Evolutionary conservation across 2,113 vertebrate genomes (phyloP).

Genomic region (Micronisus gabar): DNA sequence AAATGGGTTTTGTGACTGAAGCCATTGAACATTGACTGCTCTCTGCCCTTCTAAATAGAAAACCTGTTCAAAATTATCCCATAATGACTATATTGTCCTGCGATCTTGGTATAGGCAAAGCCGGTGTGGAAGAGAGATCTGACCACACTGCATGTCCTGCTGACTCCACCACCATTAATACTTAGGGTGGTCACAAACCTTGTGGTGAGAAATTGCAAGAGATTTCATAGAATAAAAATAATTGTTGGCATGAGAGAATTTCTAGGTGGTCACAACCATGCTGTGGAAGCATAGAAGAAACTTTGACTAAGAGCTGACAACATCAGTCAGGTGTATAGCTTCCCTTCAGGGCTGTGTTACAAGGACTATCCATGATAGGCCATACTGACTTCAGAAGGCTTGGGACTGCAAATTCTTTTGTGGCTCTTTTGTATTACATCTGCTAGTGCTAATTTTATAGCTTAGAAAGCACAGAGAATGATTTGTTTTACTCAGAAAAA

Average conservation of each 20-base stretch:
- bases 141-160: neutral
- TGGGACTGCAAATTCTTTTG: neutral
- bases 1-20: neutral
- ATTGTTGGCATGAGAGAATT: neutral
- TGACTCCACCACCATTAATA: neutral
- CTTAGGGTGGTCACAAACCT: neutral
- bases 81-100: neutral
- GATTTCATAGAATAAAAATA: neutral
- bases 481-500: neutral
- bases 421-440: neutral
- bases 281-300: neutral
- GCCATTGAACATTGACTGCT: neutral
- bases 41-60: neutral
- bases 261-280: neutral
- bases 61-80: neutral
- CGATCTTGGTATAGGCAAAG: neutral
- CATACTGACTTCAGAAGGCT: neutral
- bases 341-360: neutral
- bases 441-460: conserved; percentile 17
- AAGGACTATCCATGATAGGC: neutral
- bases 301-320: neutral
- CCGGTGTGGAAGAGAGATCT: neutral
- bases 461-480: neutral
- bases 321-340: neutral
- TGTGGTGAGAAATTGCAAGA: neutral